Evolutionary conservation across 2,888 invertebrate species (phyloP), one percentile per base, ranked within the genome.

Genomic region (Seira ritae): DNA sequence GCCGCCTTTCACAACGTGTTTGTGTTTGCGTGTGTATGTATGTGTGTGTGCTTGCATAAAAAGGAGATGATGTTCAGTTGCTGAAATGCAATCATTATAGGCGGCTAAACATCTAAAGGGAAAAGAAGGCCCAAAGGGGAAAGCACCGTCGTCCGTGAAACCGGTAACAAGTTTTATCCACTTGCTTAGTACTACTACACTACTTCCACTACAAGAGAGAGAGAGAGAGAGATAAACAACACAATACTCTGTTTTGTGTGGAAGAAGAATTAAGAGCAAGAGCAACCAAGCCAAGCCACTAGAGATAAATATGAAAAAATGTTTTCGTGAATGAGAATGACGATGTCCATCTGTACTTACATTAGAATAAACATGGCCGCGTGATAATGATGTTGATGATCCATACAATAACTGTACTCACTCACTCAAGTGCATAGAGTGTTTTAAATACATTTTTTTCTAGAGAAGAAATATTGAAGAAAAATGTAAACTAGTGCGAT

Each of bases 121-220:
- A 75, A 50, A 71, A 76, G 66, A 84, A 75, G 84, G 78, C 84
- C 79, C 84, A 84, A 79, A 84, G 84, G 84, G 84, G 75, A 84
- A 84, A 84, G 84, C 84, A 84, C 79, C 75, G 84, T n/a, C n/a
- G n/a, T 80, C 84, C 84, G 84, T 84, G 75, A 84, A 84, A 84
- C 84, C 84, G 84, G 84, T 84, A 84, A 84, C 84, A 84, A 84
- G 75, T 84, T 84, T 84, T 84, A 84, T 84, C 84, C 84, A 79
- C 78, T 83, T 83, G 73, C 83, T 68, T 73, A 77, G 69, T 75
- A 20, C 42, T 65, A 77, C 75, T 77, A 55, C 67, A 74, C 62
- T 71, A 68, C 72, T 70, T 50, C 19, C 80, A n/a, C n/a, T 23
- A 65, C 65, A 66, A 20, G n/a, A n/a, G n/a, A n/a, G n/a, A n/a